phyloP scores from a whole-genome alignment of 2,797 vertebrate species.

The Phoxinus dragarum region DNA sequence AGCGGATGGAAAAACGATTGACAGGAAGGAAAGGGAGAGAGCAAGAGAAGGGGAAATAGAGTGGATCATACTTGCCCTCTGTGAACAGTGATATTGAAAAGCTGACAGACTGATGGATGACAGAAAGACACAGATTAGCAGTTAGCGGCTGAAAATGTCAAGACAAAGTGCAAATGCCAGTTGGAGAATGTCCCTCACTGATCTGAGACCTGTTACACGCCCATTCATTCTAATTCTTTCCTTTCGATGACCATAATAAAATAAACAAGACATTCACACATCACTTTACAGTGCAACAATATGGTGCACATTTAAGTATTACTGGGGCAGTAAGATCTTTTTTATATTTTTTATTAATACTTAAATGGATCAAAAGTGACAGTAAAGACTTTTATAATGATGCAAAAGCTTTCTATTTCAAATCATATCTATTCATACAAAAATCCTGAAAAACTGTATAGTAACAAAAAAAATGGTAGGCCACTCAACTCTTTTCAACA shows the following conservation, averaged over 20 bases:
- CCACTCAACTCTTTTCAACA: no score
- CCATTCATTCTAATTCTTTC: background rate
- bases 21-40: conserved; percentile 22
- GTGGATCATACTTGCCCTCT: conserved; percentile 63
- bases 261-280: background rate
- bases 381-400: background rate
- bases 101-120: conserved; percentile 64
- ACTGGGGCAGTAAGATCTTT: no score
- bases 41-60: background rate
- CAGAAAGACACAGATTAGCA: conserved; percentile 70
- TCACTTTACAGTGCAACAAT: background rate
- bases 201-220: background rate
- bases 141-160: conserved; percentile 64
- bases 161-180: conserved; percentile 42
- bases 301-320: background rate
- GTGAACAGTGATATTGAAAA: conserved; percentile 74
- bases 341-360: background rate
- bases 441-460: no score
- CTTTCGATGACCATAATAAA: background rate
- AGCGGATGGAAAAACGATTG: background rate
- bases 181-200: conserved; percentile 1
- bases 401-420: background rate
- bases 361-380: background rate
- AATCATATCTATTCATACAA: background rate
- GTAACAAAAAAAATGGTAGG: background rate